A percentile compares a stretch with the other conserved stretches of the same genome.
These are phyloP conservation scores for Panurus biarmicus DNA, from an alignment of 2,113 vertebrate species.

Conservation along the genomic window DNA sequence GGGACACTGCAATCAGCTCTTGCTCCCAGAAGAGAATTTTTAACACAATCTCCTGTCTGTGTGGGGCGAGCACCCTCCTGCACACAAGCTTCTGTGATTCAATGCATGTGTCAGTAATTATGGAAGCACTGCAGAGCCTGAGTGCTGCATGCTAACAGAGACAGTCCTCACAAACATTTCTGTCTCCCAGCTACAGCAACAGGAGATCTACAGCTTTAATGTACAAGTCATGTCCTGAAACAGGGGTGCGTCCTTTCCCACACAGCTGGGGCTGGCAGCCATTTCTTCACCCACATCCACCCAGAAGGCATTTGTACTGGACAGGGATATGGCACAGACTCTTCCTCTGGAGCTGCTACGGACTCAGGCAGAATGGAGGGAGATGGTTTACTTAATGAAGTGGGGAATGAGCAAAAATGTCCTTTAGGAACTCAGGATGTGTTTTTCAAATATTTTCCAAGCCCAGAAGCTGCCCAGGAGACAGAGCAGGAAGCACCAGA, in stretches of 20 bases:
- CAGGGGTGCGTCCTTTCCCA: background rate
- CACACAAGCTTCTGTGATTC: background rate
- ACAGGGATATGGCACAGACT: background rate
- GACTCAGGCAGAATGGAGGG: background rate
- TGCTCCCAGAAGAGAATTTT: background rate
- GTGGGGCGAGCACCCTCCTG: background rate
- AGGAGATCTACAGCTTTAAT: background rate
- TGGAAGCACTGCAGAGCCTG: background rate
- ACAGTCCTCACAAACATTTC: background rate
- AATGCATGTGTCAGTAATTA: background rate
- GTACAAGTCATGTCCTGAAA: background rate
- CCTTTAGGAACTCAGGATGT: background rate
- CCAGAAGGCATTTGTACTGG: background rate
- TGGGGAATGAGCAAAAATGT: background rate
- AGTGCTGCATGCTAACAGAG: background rate
- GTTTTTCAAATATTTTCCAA: background rate
- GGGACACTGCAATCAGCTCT: conserved; percentile 18
- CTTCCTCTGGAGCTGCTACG: background rate
- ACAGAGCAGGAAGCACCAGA: background rate
- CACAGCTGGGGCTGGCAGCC: background rate
- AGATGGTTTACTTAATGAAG: background rate
- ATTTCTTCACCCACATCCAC: background rate
- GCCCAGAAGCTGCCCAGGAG: background rate
- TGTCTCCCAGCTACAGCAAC: background rate
- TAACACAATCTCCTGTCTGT: background rate